Base-by-base conservation (phyloP, 2,888 invertebrate species). In the Eudasyphora cyanicolor region DNA sequence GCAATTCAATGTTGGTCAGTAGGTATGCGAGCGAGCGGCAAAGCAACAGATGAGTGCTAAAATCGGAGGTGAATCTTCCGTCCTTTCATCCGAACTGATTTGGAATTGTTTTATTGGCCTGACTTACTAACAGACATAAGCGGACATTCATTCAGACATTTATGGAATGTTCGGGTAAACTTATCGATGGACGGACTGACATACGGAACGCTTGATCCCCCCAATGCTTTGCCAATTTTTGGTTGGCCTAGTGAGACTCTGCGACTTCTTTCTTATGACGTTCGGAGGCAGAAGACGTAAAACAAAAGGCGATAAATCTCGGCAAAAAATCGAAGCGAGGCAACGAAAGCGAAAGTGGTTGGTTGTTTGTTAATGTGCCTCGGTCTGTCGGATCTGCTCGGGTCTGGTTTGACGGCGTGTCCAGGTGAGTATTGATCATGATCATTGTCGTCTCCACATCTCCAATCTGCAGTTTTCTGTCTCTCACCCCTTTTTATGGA, bases 291-390 rank as follows among this genome's bases (percentile, higher is more conserved):
- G 60, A 83, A 76, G 32, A 27, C 54, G 27, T 57, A 45, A 42
- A 42, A 24, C 29, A 19, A 71, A 73, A 12, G 29, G 29, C 32
- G 38, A 64, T 14, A 75, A 32, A 27, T 7, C 8, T 73, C 45
- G 54, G 67, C 60, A 67, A 62, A 73, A 54, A 74, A 49, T 14
- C 64, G 14, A 74, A 17, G 17, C 32, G 62, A 71, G 45, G n/a
- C 10, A 76, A 78, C 38, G 75, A 81, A 81, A 81, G 81, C 84
- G 81, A 84, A 84, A 84, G 81, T 81, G 60, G 75, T 84, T 71
- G 29, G 14, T 70, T 35, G 21, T n/a, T 75, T 71, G 69, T 76
- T 60, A 49, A 73, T 75, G 35, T 27, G 21, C 27, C 6, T 14
- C 29, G 21, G 14, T 24, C 14, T 14, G 73, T 4, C n/a, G n/a